Evolutionary conservation across 2,888 invertebrate genomes (phyloP).

Genomic region (Tanypteryx hageni): DNA sequence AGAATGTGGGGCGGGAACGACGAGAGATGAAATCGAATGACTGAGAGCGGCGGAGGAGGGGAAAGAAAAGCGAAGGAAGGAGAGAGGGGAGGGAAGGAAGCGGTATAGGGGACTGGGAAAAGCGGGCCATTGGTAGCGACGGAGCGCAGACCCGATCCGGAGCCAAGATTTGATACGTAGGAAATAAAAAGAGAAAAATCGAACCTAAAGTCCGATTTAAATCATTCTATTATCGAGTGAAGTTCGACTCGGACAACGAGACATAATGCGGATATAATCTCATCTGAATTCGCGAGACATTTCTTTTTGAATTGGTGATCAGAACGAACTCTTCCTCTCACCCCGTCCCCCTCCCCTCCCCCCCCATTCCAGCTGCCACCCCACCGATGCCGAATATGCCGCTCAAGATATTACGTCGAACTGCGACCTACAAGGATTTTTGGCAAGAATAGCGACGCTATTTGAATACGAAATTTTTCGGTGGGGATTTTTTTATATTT

Average conservation of each 20-base stretch:
- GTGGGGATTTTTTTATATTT: background rate
- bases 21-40: background rate
- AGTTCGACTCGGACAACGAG: slow-evolving; percentile 40
- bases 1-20: background rate
- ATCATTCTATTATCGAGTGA: slow-evolving; percentile 55
- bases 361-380: background rate
- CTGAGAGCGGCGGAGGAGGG: background rate
- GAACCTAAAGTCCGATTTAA: slow-evolving; percentile 10
- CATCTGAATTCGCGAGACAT: slow-evolving; percentile 35
- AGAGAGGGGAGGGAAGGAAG: too few species aligned
- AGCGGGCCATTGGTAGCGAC: slow-evolving; percentile 31
- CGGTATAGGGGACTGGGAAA: background rate
- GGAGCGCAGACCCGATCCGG: slow-evolving; percentile 37
- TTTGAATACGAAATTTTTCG: slow-evolving; percentile 34
- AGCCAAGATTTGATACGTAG: background rate
- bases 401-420: background rate
- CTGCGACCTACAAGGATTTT: slow-evolving; percentile 28
- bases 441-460: background rate
- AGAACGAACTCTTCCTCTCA: background rate
- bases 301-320: slow-evolving; percentile 30
- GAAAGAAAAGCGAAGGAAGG: background rate
- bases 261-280: slow-evolving; percentile 59
- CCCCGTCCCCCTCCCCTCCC: background rate
- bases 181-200: background rate
- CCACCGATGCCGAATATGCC: slow-evolving; percentile 38